Percentiles rank a stretch among this genome's conserved stretches.
Evolutionary conservation across 1,140 invertebrate species (phyloP).

Genomic region (Achatina immaculata): DNA sequence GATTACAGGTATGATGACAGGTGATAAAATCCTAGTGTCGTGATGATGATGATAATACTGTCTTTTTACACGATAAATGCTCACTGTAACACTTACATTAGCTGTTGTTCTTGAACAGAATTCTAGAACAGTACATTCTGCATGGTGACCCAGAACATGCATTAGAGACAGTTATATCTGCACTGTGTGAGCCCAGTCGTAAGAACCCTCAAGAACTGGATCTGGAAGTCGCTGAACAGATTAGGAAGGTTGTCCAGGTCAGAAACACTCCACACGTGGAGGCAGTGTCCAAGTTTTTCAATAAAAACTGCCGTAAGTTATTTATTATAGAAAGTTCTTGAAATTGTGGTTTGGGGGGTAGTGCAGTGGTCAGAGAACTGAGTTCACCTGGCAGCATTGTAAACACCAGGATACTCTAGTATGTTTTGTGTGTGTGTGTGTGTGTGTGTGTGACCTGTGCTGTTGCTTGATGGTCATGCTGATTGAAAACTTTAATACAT

Average conservation of each 20-base stretch:
- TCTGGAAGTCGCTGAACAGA: conserved; percentile 46
- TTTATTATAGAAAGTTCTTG: background rate
- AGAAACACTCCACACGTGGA: conserved; percentile 43
- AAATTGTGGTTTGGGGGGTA: background rate
- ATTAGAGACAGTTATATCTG: conserved; percentile 46
- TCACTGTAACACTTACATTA: too few species aligned
- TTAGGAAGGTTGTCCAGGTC: conserved; percentile 48
- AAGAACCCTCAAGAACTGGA: conserved; percentile 58
- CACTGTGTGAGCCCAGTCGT: conserved; percentile 45
- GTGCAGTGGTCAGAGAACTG: background rate
- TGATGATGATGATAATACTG: too few species aligned
- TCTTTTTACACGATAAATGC: too few species aligned
- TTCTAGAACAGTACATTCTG: conserved; percentile 63
- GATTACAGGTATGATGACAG: too few species aligned
- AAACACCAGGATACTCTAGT: background rate
- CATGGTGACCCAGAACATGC: conserved; percentile 46
- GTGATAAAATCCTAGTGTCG: too few species aligned
- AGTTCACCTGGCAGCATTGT: background rate
- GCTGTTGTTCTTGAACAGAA: too few species aligned
- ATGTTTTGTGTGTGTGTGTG: too few species aligned
- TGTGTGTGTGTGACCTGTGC: too few species aligned
- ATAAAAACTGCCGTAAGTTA: conserved; percentile 60
- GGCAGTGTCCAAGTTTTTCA: conserved; percentile 48
- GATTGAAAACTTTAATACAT: too few species aligned
- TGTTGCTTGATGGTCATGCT: too few species aligned